phyloP scores from a whole-genome alignment of 2,797 vertebrate species.

The Acanthornis magna region DNA sequence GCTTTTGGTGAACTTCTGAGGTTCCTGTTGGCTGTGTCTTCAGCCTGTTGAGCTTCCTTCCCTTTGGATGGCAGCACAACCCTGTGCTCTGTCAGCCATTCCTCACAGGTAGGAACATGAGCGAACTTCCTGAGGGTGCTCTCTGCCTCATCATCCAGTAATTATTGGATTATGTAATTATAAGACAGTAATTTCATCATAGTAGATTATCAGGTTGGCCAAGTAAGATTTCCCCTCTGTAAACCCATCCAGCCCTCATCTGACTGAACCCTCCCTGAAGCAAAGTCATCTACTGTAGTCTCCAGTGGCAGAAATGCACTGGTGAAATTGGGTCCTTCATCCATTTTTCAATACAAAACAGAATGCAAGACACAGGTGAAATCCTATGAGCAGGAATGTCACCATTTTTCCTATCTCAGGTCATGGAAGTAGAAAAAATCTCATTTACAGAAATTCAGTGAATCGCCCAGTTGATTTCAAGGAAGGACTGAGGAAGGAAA shows the following conservation, averaged over 20 bases:
- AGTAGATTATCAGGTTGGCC: not conserved
- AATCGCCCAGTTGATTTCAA: not conserved
- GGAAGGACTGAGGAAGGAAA: not conserved
- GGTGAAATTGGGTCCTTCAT: not conserved
- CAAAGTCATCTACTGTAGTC: not conserved
- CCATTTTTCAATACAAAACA: not conserved
- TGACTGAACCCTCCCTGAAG: not conserved
- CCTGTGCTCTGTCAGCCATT: not conserved
- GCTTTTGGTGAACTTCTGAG: not conserved
- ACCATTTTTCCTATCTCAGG: not conserved
- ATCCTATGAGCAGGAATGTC: not conserved
- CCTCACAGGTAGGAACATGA: not conserved
- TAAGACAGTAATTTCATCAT: not conserved
- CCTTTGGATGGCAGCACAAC: not conserved
- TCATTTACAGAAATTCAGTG: not conserved
- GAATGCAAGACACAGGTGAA: not conserved
- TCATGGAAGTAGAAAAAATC: not conserved
- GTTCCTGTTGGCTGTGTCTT: not conserved
- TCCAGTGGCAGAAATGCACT: not conserved
- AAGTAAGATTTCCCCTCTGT: not conserved
- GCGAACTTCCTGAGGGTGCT: not conserved
- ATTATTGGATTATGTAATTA: not conserved
- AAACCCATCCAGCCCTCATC: not conserved
- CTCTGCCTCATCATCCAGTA: not conserved
- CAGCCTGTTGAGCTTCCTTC: not conserved